Conservation (phyloP, 2,797 vertebrate genomes). For the Eulemur rubriventer region DNA sequence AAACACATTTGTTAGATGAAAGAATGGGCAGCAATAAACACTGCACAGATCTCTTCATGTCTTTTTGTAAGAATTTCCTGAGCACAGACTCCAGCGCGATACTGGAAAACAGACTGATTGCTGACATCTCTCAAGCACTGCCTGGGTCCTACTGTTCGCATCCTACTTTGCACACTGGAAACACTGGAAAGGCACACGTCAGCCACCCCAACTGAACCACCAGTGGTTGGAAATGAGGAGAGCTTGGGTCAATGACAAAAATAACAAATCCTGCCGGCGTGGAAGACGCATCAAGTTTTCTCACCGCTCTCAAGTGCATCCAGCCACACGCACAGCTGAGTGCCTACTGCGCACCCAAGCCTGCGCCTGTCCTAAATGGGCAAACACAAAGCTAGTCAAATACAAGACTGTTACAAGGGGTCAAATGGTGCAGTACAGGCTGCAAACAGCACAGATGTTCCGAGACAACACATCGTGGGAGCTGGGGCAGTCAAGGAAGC, state of each 20-base stretch:
- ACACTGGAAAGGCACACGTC: not conserved
- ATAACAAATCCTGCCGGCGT: conserved; percentile 9
- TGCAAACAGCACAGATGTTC: not conserved
- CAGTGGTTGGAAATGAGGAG: conserved; percentile 5
- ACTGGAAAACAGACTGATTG: not conserved
- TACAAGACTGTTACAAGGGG: not conserved
- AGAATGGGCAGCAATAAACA: not conserved
- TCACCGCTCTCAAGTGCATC: not conserved
- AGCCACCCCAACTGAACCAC: not conserved
- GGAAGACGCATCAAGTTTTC: not conserved
- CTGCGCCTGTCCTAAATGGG: not conserved
- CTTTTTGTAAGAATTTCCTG: not conserved
- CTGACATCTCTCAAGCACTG: not conserved
- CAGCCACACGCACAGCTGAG: not conserved
- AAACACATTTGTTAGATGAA: conserved; percentile 33
- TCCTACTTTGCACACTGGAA: not conserved
- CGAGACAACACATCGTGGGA: not conserved
- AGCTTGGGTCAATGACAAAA: conserved; percentile 42
- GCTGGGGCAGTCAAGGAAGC: not conserved
- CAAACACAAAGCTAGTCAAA: not conserved
- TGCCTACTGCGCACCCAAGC: not conserved
- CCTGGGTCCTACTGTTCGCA: not conserved
- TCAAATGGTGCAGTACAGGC: not conserved
- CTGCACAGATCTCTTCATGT: not conserved
- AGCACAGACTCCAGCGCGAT: not conserved